Base-by-base conservation (phyloP, 1,140 invertebrate genomes). In the Zaprionus inermis region DNA sequence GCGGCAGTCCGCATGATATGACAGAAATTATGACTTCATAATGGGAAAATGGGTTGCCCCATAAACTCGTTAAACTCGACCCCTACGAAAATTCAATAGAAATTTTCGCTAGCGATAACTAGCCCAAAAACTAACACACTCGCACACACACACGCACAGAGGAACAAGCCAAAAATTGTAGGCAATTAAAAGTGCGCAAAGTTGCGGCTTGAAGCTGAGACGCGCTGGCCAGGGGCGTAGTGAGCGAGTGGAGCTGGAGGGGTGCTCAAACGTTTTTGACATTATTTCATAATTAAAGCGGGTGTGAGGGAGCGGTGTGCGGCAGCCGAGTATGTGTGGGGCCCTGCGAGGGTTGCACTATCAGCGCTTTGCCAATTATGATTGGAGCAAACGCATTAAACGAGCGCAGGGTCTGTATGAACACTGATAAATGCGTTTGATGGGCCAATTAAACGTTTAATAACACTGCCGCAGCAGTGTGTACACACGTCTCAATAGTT, bases 11-110 rank as follows among this genome's bases (percentile, higher is more conserved):
- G 66, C 72, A 83, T 88, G 83, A 88, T 88, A 80, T 70, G 84
- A 89, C 83, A 88, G 49, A 88, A 79, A 88, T 89, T 88, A 88
- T 88, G 83, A 78, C 83, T 88, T 88, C 84, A 88, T 88, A 88
- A 89, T 89, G 76, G 70, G 32, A 70, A 73, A 73, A 57, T 61
- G 60, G 57, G 30, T 14, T 28, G 6, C 28, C 28, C 46, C 41
- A n/a, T n/a, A n/a, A n/a, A n/a, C n/a, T n/a, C n/a, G n/a, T n/a
- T n/a, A n/a, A n/a, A n/a, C n/a, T n/a, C n/a, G 61, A 72, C 61
- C 69, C 58, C 46, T 49, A 59, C 30, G 9, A 1, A 65, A 68
- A 85, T 84, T 84, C 81, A 83, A 86, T 88, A 79, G 83, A 88
- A 88, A 88, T 88, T 55, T 55, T 44, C 52, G 28, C 73, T 41